These are phyloP conservation scores for Microcebus lehilahytsara DNA, from an alignment of 2,113 vertebrate species.

Conservation along the genomic window DNA sequence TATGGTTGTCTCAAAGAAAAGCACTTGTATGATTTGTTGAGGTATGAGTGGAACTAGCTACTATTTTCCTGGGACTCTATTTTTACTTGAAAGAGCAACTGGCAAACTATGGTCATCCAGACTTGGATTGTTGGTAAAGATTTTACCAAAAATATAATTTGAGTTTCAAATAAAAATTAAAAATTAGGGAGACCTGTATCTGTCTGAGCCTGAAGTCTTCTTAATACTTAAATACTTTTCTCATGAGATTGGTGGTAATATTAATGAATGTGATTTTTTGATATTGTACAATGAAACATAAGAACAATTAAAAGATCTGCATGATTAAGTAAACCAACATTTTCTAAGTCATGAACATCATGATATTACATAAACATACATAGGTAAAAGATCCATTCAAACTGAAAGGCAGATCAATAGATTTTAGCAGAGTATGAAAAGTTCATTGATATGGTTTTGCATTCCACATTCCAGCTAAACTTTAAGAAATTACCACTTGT, in stretches of 20 bases:
- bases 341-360: neutral
- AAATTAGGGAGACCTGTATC: neutral
- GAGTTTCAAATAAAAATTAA: neutral
- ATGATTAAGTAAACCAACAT: neutral
- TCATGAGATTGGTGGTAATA: too few species aligned
- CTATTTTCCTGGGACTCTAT: neutral
- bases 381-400: neutral
- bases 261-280: neutral
- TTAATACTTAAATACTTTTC: neutral
- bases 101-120: neutral
- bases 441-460: neutral
- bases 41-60: neutral
- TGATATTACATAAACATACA: neutral
- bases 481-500: neutral
- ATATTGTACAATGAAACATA: neutral
- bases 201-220: neutral
- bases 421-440: neutral
- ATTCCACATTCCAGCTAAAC: neutral
- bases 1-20: neutral
- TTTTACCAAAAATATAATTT: neutral
- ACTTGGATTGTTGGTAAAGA: neutral
- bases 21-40: neutral
- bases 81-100: neutral
- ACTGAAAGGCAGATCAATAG: neutral
- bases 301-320: neutral